Conservation (phyloP, 2,888 invertebrate genomes). For the Euproctis similis region DNA sequence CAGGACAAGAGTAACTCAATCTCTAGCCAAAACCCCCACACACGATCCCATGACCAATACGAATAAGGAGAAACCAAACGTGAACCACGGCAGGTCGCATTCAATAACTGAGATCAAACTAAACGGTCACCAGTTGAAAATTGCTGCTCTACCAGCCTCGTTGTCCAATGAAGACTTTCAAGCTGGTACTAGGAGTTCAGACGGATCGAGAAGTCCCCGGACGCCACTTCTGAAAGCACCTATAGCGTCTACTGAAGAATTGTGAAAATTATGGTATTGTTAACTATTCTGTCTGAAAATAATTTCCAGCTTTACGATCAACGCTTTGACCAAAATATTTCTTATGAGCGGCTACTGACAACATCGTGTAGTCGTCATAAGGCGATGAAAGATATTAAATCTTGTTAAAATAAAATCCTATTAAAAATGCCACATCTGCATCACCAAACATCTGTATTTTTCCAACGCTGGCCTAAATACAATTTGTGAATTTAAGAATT, state of each 20-base stretch:
- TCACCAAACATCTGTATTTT: too few species aligned
- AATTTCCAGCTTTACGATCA: conserved; percentile 1
- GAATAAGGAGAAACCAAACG: conserved; percentile 66
- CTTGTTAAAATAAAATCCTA: too few species aligned
- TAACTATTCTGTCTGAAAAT: conserved; percentile 16
- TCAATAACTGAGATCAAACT: conserved; percentile 84
- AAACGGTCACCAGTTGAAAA: conserved; percentile 82
- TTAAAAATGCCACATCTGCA: too few species aligned
- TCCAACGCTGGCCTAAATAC: too few species aligned
- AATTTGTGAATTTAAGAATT: too few species aligned
- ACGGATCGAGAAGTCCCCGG: conserved; percentile 62
- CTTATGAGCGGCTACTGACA: too few species aligned
- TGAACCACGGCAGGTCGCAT: conserved; percentile 80
- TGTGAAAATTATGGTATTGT: conserved; percentile 49
- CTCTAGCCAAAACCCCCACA: conserved; percentile 69
- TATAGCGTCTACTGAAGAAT: conserved; percentile 71
- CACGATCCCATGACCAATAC: conserved; percentile 66
- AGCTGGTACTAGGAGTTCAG: conserved; percentile 43
- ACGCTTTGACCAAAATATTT: conserved; percentile 1
- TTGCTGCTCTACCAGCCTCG: conserved; percentile 78
- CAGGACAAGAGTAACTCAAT: conserved; percentile 50
- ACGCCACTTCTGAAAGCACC: conserved; percentile 68
- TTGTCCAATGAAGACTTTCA: conserved; percentile 79
- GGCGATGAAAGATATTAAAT: too few species aligned
- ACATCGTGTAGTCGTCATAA: too few species aligned